phyloP scores from a whole-genome alignment of 1,140 invertebrate genomes.

The Artemia franciscana region DNA sequence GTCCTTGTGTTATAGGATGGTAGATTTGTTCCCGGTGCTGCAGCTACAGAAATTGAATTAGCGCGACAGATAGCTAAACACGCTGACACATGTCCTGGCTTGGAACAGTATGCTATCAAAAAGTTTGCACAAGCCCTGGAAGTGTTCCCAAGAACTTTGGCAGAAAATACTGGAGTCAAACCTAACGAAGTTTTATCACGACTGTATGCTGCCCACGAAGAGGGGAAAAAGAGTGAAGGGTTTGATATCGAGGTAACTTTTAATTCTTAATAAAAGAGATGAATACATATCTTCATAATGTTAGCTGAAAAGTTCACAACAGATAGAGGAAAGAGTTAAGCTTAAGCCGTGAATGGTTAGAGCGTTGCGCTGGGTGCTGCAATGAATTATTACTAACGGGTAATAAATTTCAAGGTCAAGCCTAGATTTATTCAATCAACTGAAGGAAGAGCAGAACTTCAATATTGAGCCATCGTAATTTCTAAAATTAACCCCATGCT shows the following conservation, averaged over 20 bases:
- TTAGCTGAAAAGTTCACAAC: too few species aligned
- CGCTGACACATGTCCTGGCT: constrained; percentile 70
- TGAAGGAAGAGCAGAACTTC: too few species aligned
- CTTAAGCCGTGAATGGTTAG: too few species aligned
- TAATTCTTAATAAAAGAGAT: too few species aligned
- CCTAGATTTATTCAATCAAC: background rate
- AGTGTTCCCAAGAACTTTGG: constrained; percentile 66
- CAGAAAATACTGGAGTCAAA: constrained; percentile 79
- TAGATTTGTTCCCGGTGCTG: constrained; percentile 71
- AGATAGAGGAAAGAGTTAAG: too few species aligned
- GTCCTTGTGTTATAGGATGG: constrained; percentile 42
- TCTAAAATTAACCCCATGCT: too few species aligned
- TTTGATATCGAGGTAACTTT: constrained; percentile 67
- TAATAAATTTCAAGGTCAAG: background rate
- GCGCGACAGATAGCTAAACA: constrained; percentile 58
- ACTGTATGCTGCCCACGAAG: constrained; percentile 71
- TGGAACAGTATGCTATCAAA: constrained; percentile 90
- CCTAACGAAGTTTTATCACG: constrained; percentile 70
- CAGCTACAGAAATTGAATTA: constrained; percentile 82
- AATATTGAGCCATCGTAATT: too few species aligned
- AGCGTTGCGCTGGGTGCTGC: too few species aligned
- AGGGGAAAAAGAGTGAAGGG: constrained; percentile 57
- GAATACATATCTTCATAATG: too few species aligned
- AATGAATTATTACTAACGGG: constrained; percentile 3
- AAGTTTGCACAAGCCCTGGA: constrained; percentile 84